Evolutionary conservation across 2,888 invertebrate genomes (phyloP).

Genomic region (Uloborus plumipes): DNA sequence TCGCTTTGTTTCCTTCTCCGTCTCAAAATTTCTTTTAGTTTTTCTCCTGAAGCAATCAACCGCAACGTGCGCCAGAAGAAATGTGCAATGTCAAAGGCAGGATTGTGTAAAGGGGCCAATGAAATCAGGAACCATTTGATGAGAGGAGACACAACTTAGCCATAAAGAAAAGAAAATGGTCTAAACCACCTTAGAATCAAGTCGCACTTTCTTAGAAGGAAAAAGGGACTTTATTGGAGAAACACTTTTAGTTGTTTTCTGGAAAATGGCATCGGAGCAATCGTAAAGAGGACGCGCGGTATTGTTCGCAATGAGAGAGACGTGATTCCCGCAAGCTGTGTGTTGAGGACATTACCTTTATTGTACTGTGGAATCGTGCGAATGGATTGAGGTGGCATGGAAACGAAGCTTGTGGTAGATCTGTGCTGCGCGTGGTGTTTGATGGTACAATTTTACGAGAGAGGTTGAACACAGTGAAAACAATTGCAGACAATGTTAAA

Average conservation of each 20-base stretch:
- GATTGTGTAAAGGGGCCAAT: constrained; percentile 2
- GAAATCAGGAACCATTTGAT: constrained; percentile 36
- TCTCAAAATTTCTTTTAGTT: constrained; percentile 25
- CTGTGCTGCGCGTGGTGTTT: too few species aligned
- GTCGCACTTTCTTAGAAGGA: constrained; percentile 47
- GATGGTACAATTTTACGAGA: too few species aligned
- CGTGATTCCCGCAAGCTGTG: constrained; percentile 51
- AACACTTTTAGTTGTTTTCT: constrained; percentile 39
- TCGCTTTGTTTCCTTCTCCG: not conserved
- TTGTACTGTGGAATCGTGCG: constrained; percentile 54
- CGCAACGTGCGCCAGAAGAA: too few species aligned
- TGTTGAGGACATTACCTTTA: constrained; percentile 51
- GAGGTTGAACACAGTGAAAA: too few species aligned
- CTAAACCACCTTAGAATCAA: constrained; percentile 23
- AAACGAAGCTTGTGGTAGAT: constrained; percentile 18
- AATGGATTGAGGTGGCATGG: constrained; percentile 39
- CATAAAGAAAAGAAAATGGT: constrained; percentile 25
- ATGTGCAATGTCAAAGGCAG: too few species aligned
- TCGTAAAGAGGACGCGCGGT: constrained; percentile 30
- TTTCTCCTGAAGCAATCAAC: not conserved
- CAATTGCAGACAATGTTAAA: too few species aligned
- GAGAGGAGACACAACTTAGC: constrained; percentile 39
- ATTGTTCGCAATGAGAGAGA: constrained; percentile 41
- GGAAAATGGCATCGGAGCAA: constrained; percentile 33
- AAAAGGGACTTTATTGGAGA: constrained; percentile 55